Conservation (phyloP, 2,797 vertebrate genomes). For the Melanotaenia pygmaea region DNA sequence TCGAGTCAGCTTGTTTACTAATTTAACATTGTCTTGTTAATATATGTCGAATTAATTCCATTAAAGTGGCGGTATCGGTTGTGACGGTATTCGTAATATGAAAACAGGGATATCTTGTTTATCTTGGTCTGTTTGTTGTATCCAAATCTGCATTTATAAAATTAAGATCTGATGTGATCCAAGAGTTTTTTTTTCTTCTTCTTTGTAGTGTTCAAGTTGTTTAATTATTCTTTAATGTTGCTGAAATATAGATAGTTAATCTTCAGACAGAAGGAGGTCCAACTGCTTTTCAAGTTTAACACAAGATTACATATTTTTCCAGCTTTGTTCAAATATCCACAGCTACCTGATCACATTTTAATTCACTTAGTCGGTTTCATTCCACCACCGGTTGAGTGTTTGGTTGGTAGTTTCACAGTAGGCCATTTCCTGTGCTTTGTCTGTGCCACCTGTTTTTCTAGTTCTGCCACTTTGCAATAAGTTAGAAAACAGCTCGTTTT, state of each 20-base stretch:
- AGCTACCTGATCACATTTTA: neutral
- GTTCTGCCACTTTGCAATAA: conserved; percentile 69
- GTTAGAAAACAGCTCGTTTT: conserved; percentile 40
- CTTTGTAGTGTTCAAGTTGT: neutral
- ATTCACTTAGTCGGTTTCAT: conserved; percentile 34
- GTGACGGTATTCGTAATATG: conserved; percentile 38
- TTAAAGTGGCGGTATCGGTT: conserved; percentile 62
- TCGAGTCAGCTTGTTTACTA: neutral
- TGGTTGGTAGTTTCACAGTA: conserved; percentile 60
- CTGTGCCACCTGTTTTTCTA: conserved; percentile 75
- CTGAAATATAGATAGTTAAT: too few species aligned
- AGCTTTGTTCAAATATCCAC: neutral
- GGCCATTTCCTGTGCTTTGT: conserved; percentile 68
- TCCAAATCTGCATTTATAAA: neutral
- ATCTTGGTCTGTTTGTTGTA: neutral
- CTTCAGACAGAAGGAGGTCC: fast-evolving
- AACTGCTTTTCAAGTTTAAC: neutral
- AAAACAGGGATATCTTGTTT: neutral
- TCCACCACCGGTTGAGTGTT: conserved; percentile 27
- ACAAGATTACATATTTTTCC: neutral
- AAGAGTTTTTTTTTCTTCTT: neutral
- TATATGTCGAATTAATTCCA: neutral
- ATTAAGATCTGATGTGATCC: neutral
- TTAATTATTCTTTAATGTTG: neutral
- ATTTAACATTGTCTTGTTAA: neutral